Conservation (phyloP, 1,140 invertebrate genomes). For the Drosophila trapezifrons region DNA sequence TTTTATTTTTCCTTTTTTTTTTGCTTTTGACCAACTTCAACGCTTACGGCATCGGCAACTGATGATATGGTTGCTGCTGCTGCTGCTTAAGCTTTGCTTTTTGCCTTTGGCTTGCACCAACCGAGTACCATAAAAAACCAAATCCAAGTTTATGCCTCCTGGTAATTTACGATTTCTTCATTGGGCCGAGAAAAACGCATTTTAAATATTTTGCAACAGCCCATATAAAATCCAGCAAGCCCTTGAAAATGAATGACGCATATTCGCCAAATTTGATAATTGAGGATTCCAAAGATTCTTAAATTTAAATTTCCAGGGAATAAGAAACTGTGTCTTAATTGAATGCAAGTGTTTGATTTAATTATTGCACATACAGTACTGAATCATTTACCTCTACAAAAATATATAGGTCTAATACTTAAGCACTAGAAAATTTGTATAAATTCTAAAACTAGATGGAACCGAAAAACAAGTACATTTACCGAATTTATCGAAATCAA, state of each 20-base stretch:
- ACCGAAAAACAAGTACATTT: too few species aligned
- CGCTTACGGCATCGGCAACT: slow-evolving; percentile 71
- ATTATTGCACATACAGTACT: too few species aligned
- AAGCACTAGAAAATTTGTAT: too few species aligned
- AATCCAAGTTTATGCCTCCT: slow-evolving; percentile 32
- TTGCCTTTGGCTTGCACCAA: slow-evolving; percentile 74
- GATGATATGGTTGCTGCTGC: slow-evolving; percentile 46
- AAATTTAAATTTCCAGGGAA: not conserved
- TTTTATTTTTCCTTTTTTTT: slow-evolving; percentile 44
- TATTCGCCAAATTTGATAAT: not conserved
- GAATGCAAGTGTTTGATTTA: too few species aligned
- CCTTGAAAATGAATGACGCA: slow-evolving; percentile 24
- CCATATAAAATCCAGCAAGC: not conserved
- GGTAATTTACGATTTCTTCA: slow-evolving; percentile 41
- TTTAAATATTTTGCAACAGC: slow-evolving; percentile 1
- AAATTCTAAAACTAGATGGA: too few species aligned
- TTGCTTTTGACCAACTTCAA: slow-evolving; percentile 71
- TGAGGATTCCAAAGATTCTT: not conserved
- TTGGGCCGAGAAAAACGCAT: not conserved
- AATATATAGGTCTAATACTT: too few species aligned
- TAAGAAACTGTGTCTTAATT: not conserved
- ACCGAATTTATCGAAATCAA: too few species aligned
- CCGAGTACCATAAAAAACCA: slow-evolving; percentile 66
- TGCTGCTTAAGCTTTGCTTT: slow-evolving; percentile 45
- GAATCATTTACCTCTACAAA: too few species aligned